These are phyloP conservation scores for Coranthus polyacanthus DNA, from an alignment of 2,797 vertebrate species.

Conservation along the genomic window DNA sequence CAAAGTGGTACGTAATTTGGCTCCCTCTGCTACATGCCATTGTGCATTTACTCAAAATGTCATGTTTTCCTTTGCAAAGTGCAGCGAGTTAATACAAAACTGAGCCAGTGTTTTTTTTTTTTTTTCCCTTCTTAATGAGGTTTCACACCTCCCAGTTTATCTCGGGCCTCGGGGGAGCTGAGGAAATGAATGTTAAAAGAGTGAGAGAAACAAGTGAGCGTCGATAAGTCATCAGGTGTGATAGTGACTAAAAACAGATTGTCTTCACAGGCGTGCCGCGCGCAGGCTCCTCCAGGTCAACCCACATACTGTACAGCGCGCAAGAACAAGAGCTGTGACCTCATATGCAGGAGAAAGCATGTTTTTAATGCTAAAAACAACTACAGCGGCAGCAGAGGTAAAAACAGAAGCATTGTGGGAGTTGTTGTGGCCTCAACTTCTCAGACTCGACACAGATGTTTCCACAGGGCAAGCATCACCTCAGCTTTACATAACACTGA, in stretches of 20 bases:
- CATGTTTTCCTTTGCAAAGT: conserved; percentile 28
- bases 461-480: conserved; percentile 23
- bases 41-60: conserved; percentile 15
- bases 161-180: conserved; percentile 24
- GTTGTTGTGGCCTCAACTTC: conserved; percentile 35
- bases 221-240: conserved; percentile 58
- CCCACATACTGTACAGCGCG: conserved; percentile 57
- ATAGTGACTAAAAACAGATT: conserved; percentile 66
- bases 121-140: conserved; percentile 49
- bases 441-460: conserved; percentile 53
- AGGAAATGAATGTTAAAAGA: conserved; percentile 51
- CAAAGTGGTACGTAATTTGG: not conserved
- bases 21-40: not conserved
- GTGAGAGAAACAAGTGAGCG: conserved; percentile 57
- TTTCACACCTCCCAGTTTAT: conserved; percentile 57
- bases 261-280: conserved; percentile 30
- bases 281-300: conserved; percentile 47
- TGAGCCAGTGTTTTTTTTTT: conserved; percentile 18
- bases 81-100: conserved; percentile 5
- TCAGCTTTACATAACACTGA: conserved; percentile 28
- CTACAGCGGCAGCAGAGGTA: conserved; percentile 47
- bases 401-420: conserved; percentile 69
- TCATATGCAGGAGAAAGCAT: conserved; percentile 29
- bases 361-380: conserved; percentile 48
- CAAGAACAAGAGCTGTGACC: conserved; percentile 46